Percentiles rank a stretch among this genome's conserved stretches.
Evolutionary conservation across 2,888 invertebrate genomes (phyloP).

Genomic region (Seladonia tumulorum): DNA sequence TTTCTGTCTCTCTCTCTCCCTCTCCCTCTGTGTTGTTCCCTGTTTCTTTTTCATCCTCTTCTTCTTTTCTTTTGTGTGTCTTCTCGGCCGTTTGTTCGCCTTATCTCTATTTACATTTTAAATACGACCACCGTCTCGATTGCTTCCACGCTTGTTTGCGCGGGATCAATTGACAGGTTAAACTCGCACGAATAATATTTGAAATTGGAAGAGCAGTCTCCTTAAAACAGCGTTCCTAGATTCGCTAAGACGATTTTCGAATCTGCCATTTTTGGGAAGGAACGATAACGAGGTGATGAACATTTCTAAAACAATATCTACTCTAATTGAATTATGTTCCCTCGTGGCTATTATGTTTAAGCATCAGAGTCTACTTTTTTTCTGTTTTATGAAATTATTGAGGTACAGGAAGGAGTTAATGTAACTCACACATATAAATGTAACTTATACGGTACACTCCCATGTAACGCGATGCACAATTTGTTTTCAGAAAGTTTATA

Average conservation of each 20-base stretch:
- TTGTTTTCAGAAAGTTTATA: too few species aligned
- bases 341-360: too few species aligned
- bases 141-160: background rate
- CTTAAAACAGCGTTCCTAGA: background rate
- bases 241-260: background rate
- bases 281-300: background rate
- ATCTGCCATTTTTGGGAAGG: background rate
- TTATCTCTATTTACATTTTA: constrained; percentile 12
- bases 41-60: background rate
- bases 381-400: too few species aligned
- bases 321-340: too few species aligned
- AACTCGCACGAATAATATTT: background rate
- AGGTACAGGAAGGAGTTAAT: too few species aligned
- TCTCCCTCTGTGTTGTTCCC: background rate
- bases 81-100: background rate
- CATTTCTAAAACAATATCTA: background rate
- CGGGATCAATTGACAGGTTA: background rate
- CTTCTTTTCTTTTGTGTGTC: background rate
- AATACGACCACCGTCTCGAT: background rate
- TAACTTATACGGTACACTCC: too few species aligned
- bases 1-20: background rate
- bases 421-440: too few species aligned
- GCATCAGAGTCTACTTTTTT: too few species aligned
- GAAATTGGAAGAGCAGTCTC: background rate
- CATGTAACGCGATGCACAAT: too few species aligned